A percentile compares a stretch with the other conserved stretches of the same genome.
Evolutionary conservation across 2,113 vertebrate species (phyloP).

Genomic region (Callipepla californica): DNA sequence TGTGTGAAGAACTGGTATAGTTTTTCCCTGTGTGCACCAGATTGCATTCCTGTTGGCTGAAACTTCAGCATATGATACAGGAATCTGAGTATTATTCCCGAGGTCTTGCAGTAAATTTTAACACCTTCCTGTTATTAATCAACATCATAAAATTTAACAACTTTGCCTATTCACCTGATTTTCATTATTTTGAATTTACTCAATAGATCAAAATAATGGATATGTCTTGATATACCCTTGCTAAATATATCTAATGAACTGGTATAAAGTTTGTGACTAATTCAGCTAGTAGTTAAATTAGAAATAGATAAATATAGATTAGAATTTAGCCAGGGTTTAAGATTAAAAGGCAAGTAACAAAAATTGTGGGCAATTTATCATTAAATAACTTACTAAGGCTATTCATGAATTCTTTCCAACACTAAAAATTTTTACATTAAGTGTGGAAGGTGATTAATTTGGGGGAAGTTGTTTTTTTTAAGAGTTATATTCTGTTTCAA

Average conservation of each 20-base stretch:
- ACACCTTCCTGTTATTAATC: not conserved
- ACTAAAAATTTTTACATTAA: not conserved
- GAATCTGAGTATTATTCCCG: not conserved
- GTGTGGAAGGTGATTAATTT: not conserved
- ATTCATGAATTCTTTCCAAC: not conserved
- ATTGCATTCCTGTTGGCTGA: not conserved
- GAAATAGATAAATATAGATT: not conserved
- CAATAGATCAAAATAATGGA: not conserved
- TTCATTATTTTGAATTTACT: not conserved
- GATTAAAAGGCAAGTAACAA: not conserved
- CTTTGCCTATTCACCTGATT: not conserved
- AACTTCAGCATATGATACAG: not conserved
- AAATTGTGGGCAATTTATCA: not conserved
- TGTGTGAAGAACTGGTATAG: not conserved
- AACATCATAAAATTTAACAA: not conserved
- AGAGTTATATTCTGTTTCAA: not conserved
- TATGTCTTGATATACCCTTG: not conserved
- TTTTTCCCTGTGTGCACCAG: accelerated
- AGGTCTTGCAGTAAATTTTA: not conserved
- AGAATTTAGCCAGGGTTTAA: not conserved
- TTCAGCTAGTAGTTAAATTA: not conserved
- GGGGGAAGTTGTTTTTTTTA: accelerated
- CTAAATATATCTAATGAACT: not conserved
- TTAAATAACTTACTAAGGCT: not conserved
- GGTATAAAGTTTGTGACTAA: accelerated